A percentile compares a stretch with the other conserved stretches of the same genome.
phyloP scores from a whole-genome alignment of 1,140 invertebrate species.

The Coptotermes formosanus region DNA sequence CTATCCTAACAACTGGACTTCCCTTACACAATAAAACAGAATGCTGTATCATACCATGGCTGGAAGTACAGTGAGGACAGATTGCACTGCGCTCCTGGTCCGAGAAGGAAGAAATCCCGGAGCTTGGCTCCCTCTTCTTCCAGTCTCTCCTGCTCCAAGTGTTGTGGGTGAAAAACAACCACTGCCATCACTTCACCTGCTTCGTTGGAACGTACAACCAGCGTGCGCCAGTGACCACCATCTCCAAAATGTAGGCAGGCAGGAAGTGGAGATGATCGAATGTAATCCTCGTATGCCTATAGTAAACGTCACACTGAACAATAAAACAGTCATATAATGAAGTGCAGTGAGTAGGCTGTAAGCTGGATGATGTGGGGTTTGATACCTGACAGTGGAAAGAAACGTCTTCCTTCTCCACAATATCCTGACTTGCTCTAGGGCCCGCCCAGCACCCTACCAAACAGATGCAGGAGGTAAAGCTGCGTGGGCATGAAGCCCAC shows the following conservation, averaged over 20 bases:
- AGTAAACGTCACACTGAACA: not conserved
- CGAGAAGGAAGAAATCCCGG: slow-evolving; percentile 40
- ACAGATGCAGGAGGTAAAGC: too few relatives aligned
- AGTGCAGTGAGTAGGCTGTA: not conserved
- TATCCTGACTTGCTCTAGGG: too few relatives aligned
- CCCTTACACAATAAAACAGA: too few relatives aligned
- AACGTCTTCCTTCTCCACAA: too few relatives aligned
- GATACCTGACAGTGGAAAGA: too few relatives aligned
- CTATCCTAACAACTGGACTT: too few relatives aligned
- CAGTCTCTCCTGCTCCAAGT: slow-evolving; percentile 45
- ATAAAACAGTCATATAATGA: not conserved
- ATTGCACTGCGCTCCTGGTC: slow-evolving; percentile 36
- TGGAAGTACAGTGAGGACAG: slow-evolving; percentile 44
- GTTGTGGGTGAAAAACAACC: slow-evolving; percentile 51
- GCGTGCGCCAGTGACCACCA: slow-evolving; percentile 52
- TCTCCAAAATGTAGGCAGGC: slow-evolving; percentile 50
- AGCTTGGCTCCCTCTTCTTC: slow-evolving; percentile 44
- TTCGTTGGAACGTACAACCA: slow-evolving; percentile 51
- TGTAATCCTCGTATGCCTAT: slow-evolving; percentile 51
- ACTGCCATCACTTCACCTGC: slow-evolving; percentile 49
- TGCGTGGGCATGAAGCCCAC: too few relatives aligned
- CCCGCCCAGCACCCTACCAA: too few relatives aligned
- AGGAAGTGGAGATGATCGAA: slow-evolving; percentile 44
- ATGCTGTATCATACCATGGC: slow-evolving; percentile 39
- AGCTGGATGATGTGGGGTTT: too few relatives aligned